Evolutionary conservation across 2,888 invertebrate species (phyloP), one percentile per base, ranked within the genome.

Genomic region (Agriotes lineatus): DNA sequence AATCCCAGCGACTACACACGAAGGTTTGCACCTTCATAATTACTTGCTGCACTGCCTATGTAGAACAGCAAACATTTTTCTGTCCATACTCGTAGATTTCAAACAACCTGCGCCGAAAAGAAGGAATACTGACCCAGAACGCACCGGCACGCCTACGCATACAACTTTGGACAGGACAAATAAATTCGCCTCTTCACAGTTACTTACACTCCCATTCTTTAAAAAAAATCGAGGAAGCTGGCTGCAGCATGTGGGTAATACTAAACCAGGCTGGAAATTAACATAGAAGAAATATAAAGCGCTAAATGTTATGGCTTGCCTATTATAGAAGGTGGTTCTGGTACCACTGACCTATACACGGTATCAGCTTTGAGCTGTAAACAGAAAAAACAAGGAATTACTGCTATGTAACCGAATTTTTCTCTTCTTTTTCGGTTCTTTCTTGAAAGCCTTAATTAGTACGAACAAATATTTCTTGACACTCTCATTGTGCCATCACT

Each of bases 311-410:
- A 6, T 2, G n/a, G 3, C n/a, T 48, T 48, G 4, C 48, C 48
- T 48, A 48, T 48, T 48, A 48, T 22, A 48, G 48, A 48, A n/a
- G 48, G 48, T 48, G 22, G 48, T 22, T 48, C n/a, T 48, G 48
- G 22, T 12, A 48, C 22, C 12, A 48, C 48, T 48, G 22, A 20
- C 48, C 48, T 12, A 48, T 48, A 22, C 48, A 20, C n/a, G n/a
- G n/a, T n/a, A n/a, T n/a, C n/a, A n/a, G n/a, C n/a, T n/a, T n/a
- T n/a, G n/a, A n/a, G n/a, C n/a, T n/a, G n/a, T n/a, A n/a, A n/a
- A n/a, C n/a, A n/a, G n/a, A n/a, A n/a, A n/a, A n/a, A n/a, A n/a
- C n/a, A n/a, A n/a, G n/a, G n/a, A n/a, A n/a, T n/a, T n/a, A n/a
- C n/a, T n/a, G n/a, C n/a, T n/a, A n/a, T n/a, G n/a, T n/a, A n/a